phyloP scores from a whole-genome alignment of 2,797 vertebrate species.

The Rhabdomys pumilio region DNA sequence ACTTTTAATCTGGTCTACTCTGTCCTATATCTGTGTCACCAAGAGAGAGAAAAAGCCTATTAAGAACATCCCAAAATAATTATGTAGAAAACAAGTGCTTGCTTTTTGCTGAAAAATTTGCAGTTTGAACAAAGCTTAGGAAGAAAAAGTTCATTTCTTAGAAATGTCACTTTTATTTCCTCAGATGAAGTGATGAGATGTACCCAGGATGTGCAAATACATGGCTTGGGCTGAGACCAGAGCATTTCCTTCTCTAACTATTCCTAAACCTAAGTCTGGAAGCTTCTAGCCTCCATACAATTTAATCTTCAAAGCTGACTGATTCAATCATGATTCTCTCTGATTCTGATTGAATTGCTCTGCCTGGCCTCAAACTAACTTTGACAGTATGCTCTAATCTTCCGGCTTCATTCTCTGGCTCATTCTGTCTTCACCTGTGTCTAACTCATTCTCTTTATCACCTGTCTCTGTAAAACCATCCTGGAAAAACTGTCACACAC shows the following conservation, averaged over 20 bases:
- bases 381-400: too few species aligned
- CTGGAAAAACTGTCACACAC: too few species aligned
- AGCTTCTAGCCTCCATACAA: neutral
- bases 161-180: neutral
- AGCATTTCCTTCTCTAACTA: neutral
- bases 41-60: neutral
- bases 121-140: neutral
- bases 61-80: conserved; percentile 13
- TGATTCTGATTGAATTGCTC: too few species aligned
- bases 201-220: neutral
- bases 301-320: too few species aligned
- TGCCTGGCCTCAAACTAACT: too few species aligned
- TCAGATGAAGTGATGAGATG: neutral
- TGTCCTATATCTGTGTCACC: too few species aligned
- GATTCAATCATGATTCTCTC: too few species aligned
- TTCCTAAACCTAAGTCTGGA: neutral
- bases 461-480: too few species aligned
- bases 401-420: too few species aligned
- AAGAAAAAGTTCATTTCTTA: neutral
- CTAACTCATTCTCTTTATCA: too few species aligned
- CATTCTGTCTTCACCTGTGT: too few species aligned
- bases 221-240: neutral
- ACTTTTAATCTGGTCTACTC: neutral
- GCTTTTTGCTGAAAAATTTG: conserved; percentile 30
- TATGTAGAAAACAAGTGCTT: neutral